Evolutionary conservation across 2,888 invertebrate species (phyloP), one percentile per base, ranked within the genome.

Genomic region (Parnassius mnemosyne): DNA sequence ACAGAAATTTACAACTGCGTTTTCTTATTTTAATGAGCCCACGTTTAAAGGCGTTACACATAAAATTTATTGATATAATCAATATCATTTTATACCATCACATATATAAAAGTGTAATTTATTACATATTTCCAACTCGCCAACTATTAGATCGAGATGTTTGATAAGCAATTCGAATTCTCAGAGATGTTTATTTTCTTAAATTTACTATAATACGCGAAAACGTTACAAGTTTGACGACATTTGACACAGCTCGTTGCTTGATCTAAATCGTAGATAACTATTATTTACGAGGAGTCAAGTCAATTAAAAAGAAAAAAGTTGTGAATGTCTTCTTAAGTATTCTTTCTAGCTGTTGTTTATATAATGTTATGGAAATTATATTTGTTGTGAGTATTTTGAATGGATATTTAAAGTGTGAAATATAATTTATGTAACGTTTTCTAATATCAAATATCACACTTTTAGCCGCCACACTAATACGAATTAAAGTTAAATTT

Each of bases 61-160:
- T 68, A 57, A 68, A 69, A 75, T 81, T 80, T 81, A 80, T 76
- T 71, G 73, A 63, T 65, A 73, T 80, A 80, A 79, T 77, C 74
- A 75, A 69, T 70, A 76, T 75, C 68, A 72, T 74, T 74, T 76
- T 76, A 74, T 71, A 68, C 70, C 65, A 68, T 70, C 75, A 75
- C 73, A 74, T 68, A 69, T 66, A 66, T 70, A 78, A 74, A 72
- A 74, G 74, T 71, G 16, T 69, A 72, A 73, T 73, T 73, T 71
- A 72, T 73, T 70, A 76, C 62, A 43, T 51, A 51, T 58, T 50
- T 51, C 54, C 10, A 34, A 16, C 3, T 34, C 51, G 12, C 54
- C 34, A 34, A 53, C 53, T 54, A 41, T 54, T 50, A 59, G 59
- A 63, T 63, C 20, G 55, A 59, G 63, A 16, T 12, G 20, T 52